Evolutionary conservation across 2,888 invertebrate species (phyloP).

Genomic region (Dasypogon diadema): DNA sequence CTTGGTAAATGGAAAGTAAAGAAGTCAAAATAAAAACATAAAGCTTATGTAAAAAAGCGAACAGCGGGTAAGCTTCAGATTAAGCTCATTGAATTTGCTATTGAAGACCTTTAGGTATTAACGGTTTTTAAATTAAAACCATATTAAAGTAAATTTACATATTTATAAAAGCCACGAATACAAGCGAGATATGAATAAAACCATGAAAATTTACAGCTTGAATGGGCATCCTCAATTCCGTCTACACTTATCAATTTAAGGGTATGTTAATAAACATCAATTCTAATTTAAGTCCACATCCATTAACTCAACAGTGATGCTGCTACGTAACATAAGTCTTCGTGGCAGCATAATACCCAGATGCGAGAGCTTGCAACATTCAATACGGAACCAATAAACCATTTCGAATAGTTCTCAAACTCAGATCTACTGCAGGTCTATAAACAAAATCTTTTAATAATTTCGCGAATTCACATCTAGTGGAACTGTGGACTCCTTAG

Average conservation of each 20-base stretch:
- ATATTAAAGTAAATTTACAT: too few relatives aligned
- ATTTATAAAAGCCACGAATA: too few relatives aligned
- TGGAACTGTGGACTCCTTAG: constrained; percentile 26
- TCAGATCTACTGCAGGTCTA: constrained; percentile 46
- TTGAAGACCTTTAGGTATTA: too few relatives aligned
- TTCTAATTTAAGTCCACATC: not conserved
- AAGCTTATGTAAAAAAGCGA: too few relatives aligned
- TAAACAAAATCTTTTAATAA: constrained; percentile 50
- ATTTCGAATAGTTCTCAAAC: constrained; percentile 31
- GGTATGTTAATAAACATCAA: not conserved
- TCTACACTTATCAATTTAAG: not conserved
- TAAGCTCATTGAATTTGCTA: too few relatives aligned
- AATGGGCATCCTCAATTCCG: too few relatives aligned
- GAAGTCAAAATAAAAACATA: too few relatives aligned
- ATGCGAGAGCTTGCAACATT: constrained; percentile 1
- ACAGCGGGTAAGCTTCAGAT: too few relatives aligned
- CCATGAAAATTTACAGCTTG: too few relatives aligned
- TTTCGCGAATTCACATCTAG: constrained; percentile 49
- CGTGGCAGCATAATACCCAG: not conserved
- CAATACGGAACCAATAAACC: constrained; percentile 49
- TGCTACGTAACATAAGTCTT: not conserved
- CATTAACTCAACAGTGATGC: not conserved
- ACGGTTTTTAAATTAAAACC: too few relatives aligned
- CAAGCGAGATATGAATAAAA: too few relatives aligned
- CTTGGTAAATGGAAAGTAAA: too few relatives aligned